Conservation (phyloP, 1,140 invertebrate genomes). For the Hormaphis cornu region DNA sequence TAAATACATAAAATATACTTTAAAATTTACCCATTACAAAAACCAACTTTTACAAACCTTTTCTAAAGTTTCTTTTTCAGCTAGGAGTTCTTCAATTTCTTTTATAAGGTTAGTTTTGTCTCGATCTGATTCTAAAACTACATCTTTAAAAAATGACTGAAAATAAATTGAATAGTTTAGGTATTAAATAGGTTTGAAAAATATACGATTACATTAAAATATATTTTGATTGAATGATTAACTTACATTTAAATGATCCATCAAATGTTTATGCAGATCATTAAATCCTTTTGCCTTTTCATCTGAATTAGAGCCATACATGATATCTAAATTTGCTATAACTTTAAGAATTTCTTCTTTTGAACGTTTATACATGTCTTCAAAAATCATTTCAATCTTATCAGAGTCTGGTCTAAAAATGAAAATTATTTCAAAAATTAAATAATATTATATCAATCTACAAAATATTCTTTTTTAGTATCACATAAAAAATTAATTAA, state of each 20-base stretch:
- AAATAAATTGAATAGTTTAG: too few species aligned
- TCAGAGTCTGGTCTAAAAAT: neutral
- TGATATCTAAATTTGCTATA: constrained; percentile 2
- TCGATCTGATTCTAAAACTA: constrained; percentile 8
- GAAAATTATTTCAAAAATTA: too few species aligned
- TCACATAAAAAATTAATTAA: too few species aligned
- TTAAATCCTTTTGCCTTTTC: constrained; percentile 13
- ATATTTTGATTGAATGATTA: neutral
- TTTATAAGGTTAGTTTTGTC: constrained; percentile 24
- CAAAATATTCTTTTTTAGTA: too few species aligned
- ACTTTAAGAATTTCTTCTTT: constrained; percentile 7
- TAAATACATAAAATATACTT: neutral
- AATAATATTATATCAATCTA: too few species aligned
- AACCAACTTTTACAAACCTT: neutral
- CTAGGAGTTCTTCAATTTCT: constrained; percentile 24
- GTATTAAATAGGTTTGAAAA: too few species aligned
- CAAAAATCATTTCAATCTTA: constrained; percentile 11
- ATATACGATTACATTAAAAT: too few species aligned
- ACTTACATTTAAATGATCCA: constrained; percentile 5
- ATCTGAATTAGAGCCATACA: constrained; percentile 2
- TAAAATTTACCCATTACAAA: neutral
- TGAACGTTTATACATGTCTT: constrained; percentile 7
- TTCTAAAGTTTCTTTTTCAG: constrained; percentile 7
- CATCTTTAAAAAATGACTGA: constrained; percentile 17
- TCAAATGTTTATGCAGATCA: constrained; percentile 12